Conservation (phyloP, 2,888 invertebrate species). For the Microctonus brassicae region DNA sequence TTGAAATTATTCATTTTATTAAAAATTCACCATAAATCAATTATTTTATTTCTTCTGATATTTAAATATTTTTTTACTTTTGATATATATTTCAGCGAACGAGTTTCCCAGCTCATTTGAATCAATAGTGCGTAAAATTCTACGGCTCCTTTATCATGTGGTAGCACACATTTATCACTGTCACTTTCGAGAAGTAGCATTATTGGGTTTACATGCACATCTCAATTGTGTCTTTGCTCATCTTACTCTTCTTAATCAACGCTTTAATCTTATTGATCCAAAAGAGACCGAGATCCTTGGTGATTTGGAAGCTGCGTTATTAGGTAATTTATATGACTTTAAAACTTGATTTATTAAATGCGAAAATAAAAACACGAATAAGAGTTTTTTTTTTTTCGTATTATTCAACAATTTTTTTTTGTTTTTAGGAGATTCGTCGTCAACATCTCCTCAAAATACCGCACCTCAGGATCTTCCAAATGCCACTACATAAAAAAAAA, state of each 20-base stretch:
- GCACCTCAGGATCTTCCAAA: slow-evolving; percentile 64
- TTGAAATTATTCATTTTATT: no score
- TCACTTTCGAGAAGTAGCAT: slow-evolving; percentile 96
- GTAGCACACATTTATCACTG: slow-evolving; percentile 98
- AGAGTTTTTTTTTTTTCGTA: slow-evolving; percentile 18
- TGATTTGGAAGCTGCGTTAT: slow-evolving; percentile 88
- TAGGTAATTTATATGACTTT: slow-evolving; percentile 55
- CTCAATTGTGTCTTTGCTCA: slow-evolving; percentile 98
- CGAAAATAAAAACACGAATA: background rate
- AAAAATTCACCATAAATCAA: no score
- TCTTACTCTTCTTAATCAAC: slow-evolving; percentile 86
- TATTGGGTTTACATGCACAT: slow-evolving; percentile 94
- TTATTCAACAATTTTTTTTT: no score
- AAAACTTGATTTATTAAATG: background rate
- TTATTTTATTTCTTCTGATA: no score
- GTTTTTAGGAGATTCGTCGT: slow-evolving; percentile 62
- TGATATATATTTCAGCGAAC: slow-evolving; percentile 77
- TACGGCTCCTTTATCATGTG: slow-evolving; percentile 96
- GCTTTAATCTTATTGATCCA: slow-evolving; percentile 92
- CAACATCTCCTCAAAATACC: slow-evolving; percentile 65
- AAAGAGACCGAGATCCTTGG: slow-evolving; percentile 96
- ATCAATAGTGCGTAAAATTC: slow-evolving; percentile 94
- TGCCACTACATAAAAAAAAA: slow-evolving; percentile 52
- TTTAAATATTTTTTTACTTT: no score
- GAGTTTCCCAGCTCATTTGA: slow-evolving; percentile 96